Base-by-base conservation (phyloP, 2,797 vertebrate species). In the Hydrocynus forskahlii region DNA sequence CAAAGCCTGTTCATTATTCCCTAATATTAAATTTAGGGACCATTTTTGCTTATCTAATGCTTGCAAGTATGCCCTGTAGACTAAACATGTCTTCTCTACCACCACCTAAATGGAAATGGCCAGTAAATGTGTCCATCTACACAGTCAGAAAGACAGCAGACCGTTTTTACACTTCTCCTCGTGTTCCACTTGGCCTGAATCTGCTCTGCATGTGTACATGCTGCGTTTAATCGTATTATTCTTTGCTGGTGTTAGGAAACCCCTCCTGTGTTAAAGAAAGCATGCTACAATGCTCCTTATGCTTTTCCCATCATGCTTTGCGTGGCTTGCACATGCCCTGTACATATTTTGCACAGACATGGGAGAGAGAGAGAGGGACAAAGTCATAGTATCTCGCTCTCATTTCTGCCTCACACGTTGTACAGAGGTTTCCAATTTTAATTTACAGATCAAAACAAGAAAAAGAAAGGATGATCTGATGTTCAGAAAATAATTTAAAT, bases 311-410 rank as follows among this genome's bases (percentile, higher is more conserved):
- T 69, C 78, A 59, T 79, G 92, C 93, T 92, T 95, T 88, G 91
- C 90, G 89, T 90, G 92, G 92, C 92, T 94, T 93, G 92, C 91
- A 88, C 92, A 95, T 90, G 93, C 92, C 93, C 95, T 98, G 96
- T 98, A 98, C 95, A 98, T 98, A 98, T 93, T 92, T 80, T 97
- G 96, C 96, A 96, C 95, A 94, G 95, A 94, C 91, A 91, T 76
- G 57, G 80, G 70, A 68, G 79, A 70, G 71, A 66, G 71, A 78
- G 71, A 78, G 62, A n/a, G 78, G 59, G 82, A 74, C 40, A 19
- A 62, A 72, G 19, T 50, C 21, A 40, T 67, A 21, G 38, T 38
- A 29, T 23, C 38, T 14, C 40, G 35, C 70, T 57, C 80, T 82
- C 76, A 78, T 87, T 86, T 92, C 64, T 87, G 91, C 93, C 25